Conservation (phyloP, 2,797 vertebrate genomes). For the Octomys mimax region DNA sequence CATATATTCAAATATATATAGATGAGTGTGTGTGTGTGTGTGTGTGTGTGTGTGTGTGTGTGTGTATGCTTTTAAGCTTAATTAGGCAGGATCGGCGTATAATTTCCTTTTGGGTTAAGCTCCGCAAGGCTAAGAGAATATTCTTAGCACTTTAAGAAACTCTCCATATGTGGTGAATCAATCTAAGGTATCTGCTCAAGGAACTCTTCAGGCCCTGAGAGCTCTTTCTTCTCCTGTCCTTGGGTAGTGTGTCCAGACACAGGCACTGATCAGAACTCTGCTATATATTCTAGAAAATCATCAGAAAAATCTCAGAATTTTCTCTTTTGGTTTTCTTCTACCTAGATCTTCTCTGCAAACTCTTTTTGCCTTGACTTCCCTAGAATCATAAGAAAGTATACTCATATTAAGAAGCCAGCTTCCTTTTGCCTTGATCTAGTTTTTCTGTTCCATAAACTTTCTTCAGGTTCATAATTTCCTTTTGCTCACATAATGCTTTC, state of each 20-base stretch:
- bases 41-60: too few species aligned
- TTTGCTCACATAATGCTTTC: not conserved
- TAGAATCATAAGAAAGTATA: not conserved
- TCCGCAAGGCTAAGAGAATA: constrained; percentile 11
- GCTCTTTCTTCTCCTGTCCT: not conserved
- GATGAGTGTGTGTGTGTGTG: too few species aligned
- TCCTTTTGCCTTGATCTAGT: not conserved
- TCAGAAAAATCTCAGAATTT: not conserved
- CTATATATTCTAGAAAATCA: not conserved
- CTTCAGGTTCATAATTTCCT: not conserved
- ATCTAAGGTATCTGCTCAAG: not conserved
- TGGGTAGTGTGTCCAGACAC: not conserved
- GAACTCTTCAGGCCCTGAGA: not conserved
- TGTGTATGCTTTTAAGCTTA: not conserved
- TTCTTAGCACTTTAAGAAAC: not conserved
- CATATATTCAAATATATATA: too few species aligned
- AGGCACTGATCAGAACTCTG: not conserved
- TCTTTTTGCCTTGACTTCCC: not conserved
- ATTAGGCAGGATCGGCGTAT: not conserved
- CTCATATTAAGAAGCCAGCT: not conserved
- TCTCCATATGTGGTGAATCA: not conserved
- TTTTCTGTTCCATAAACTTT: not conserved
- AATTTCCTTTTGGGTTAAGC: constrained; percentile 29
- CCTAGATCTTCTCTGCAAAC: not conserved
- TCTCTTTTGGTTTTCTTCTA: not conserved